Conservation (phyloP, 2,797 vertebrate genomes). For the Oceanodroma leucorhoa region DNA sequence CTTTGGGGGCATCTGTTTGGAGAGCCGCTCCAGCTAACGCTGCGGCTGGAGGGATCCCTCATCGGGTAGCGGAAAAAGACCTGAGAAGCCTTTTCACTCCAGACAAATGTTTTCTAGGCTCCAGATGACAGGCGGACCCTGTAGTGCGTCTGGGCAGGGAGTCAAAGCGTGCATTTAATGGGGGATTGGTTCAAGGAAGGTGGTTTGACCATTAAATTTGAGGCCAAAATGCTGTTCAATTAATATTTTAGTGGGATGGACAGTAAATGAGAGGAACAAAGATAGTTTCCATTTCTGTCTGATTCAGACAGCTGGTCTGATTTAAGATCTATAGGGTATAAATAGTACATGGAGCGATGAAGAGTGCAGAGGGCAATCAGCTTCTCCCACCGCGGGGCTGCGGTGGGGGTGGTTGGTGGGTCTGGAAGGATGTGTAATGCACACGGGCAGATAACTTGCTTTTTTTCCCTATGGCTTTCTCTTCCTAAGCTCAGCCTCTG, state of each 20-base stretch:
- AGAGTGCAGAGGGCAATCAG: background rate
- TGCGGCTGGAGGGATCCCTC: background rate
- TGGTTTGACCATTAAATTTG: slow-evolving; percentile 3
- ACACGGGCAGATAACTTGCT: background rate
- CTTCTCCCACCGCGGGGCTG: background rate
- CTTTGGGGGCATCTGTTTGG: background rate
- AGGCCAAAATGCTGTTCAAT: slow-evolving; percentile 24
- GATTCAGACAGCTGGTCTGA: background rate
- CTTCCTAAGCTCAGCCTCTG: background rate
- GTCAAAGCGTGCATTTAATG: background rate
- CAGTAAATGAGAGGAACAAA: slow-evolving; percentile 8
- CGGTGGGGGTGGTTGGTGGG: background rate
- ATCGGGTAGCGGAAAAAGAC: background rate
- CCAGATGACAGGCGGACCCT: background rate
- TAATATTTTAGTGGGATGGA: slow-evolving; percentile 67
- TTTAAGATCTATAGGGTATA: background rate
- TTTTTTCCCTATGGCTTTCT: background rate
- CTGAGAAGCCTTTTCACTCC: background rate
- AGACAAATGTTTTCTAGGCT: background rate
- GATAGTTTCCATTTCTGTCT: background rate
- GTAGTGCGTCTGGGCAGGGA: background rate
- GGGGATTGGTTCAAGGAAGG: background rate
- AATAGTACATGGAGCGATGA: background rate
- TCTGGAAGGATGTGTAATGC: rapidly evolving
- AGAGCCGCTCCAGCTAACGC: background rate